These are phyloP conservation scores for Drosophila dunni DNA, from an alignment of 1,140 invertebrate species.

Conservation along the genomic window DNA sequence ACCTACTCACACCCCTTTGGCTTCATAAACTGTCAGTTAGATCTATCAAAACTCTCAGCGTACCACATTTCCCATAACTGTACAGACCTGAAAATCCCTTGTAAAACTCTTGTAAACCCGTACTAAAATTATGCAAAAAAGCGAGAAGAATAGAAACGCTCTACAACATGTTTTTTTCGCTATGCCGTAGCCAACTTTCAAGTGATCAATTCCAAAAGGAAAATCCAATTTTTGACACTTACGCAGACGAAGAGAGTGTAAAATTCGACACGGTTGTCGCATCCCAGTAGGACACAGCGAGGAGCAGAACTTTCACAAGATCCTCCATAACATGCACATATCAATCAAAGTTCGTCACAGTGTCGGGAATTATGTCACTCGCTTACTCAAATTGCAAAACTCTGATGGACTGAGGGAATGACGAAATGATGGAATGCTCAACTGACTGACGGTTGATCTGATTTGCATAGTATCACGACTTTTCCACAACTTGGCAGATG, in stretches of 20 bases:
- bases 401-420: conserved; percentile 26
- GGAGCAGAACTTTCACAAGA: conserved; percentile 55
- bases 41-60: background rate
- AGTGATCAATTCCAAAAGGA: conserved; percentile 68
- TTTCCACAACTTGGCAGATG: conserved; percentile 53
- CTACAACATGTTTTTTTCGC: conserved; percentile 59
- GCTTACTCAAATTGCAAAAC: conserved; percentile 81
- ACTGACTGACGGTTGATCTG: conserved; percentile 36
- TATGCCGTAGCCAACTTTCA: conserved; percentile 35
- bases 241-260: conserved; percentile 31
- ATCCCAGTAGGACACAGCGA: background rate
- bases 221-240: conserved; percentile 63
- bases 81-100: conserved; percentile 49
- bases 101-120: conserved; percentile 70
- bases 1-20: background rate
- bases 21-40: background rate
- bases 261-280: conserved; percentile 73
- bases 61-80: conserved; percentile 48
- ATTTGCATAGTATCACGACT: conserved; percentile 66
- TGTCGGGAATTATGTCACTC: conserved; percentile 84
- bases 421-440: conserved; percentile 43
- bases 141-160: conserved; percentile 30
- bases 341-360: conserved; percentile 84
- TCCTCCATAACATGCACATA: conserved; percentile 61
- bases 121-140: conserved; percentile 74